phyloP scores from a whole-genome alignment of 2,113 vertebrate genomes.

The Bungarus multicinctus region DNA sequence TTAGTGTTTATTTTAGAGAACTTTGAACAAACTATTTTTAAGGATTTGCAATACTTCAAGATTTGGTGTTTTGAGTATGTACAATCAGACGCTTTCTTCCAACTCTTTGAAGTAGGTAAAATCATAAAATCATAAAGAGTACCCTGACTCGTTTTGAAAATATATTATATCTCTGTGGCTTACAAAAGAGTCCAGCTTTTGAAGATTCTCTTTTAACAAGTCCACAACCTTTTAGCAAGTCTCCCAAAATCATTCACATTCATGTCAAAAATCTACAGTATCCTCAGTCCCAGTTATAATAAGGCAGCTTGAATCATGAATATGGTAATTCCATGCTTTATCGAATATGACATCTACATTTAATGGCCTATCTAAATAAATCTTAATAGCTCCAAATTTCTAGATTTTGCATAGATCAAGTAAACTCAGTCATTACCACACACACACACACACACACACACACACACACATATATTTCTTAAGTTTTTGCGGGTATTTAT shows the following conservation, averaged over 20 bases:
- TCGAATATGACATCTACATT: not conserved
- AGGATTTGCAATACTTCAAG: not conserved
- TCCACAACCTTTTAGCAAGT: not conserved
- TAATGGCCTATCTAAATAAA: not conserved
- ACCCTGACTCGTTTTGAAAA: not conserved
- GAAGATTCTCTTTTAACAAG: not conserved
- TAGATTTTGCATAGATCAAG: not conserved
- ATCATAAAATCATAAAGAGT: not conserved
- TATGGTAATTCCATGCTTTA: not conserved
- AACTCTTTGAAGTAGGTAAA: not conserved
- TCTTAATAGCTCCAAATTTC: not conserved
- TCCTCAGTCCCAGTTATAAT: not conserved
- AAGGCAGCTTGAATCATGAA: not conserved
- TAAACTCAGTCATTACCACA: not conserved
- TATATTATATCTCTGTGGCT: not conserved
- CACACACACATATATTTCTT: too few relatives aligned
- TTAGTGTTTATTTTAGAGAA: not conserved
- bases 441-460: too few relatives aligned
- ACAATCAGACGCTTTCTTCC: not conserved
- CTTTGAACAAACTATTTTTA: not conserved
- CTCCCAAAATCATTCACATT: not conserved
- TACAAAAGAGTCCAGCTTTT: not conserved
- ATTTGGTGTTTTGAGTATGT: not conserved
- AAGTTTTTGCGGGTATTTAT: too few relatives aligned
- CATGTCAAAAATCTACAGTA: not conserved